Base-by-base conservation (phyloP, 2,888 invertebrate genomes). In the Scaptomyza tumidula region DNA sequence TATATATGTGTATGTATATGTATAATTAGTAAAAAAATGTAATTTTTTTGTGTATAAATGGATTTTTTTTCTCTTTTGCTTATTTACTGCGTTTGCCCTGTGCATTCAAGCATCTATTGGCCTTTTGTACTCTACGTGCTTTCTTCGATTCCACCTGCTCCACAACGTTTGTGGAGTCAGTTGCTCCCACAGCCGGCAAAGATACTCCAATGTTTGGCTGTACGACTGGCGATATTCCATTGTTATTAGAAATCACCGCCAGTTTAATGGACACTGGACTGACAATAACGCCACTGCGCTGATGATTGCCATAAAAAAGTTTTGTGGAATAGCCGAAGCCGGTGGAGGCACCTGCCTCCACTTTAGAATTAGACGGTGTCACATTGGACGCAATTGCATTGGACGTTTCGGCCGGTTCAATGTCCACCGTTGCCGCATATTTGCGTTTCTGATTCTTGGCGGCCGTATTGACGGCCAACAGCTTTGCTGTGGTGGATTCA, bases 111-210 rank as follows among this genome's bases (percentile, higher is more conserved):
- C 91, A 91, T 88, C 91, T 90, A 86, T 90, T 91, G 88, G 90
- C 90, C 86, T 92, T 92, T 92, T 92, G 92, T 92, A 92, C 92
- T 92, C 91, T 92, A 89, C 92, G 92, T 92, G 92, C 91, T 89
- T 92, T 92, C 82, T 92, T 92, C 76, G 91, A 90, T 75, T 92
- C 85, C 79, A 89, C 69, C 58, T 64, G 80, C 73, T 86, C 86
- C 79, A 80, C 77, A 69, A 35, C 10, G 37, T 35, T 72, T 60
- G 70, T 10, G 57, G 70, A 78, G 53, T 59, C 68, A 49, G 55
- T 48, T 35, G 49, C 33, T 43, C 45, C 64, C 19, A 45, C 46
- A 54, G 44, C 16, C 63, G 53, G 33, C 27, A 33, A 60, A 13
- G 46, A 35, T n/a, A 55, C 69, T 10, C 53, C 52, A 49, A 50